Evolutionary conservation across 2,797 vertebrate genomes (phyloP).

Genomic region (Balearica regulorum): DNA sequence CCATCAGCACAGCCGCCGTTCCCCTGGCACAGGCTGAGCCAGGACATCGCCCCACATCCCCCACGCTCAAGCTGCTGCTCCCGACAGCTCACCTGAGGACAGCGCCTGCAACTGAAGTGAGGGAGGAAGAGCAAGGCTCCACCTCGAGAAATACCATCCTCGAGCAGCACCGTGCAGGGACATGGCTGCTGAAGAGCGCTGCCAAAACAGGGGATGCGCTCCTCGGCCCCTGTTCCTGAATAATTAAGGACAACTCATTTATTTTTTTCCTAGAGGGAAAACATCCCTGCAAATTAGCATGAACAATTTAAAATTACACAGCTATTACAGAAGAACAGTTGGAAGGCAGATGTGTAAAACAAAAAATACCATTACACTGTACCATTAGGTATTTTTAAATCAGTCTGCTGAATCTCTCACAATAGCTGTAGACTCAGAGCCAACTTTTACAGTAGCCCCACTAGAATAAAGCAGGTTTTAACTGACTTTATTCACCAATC

Average conservation of each 20-base stretch:
- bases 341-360: not conserved
- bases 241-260: not conserved
- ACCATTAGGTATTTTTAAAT: not conserved
- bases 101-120: accelerated
- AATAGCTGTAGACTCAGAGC: not conserved
- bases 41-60: accelerated
- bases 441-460: not conserved
- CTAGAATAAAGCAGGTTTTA: not conserved
- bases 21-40: not conserved
- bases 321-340: not conserved
- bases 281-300: not conserved
- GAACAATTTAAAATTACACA: not conserved
- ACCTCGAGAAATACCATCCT: not conserved
- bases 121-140: not conserved
- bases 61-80: not conserved
- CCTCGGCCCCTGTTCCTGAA: not conserved
- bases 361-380: not conserved
- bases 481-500: not conserved
- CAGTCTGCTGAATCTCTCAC: not conserved
- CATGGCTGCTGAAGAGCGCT: accelerated
- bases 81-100: not conserved
- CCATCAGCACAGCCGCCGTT: not conserved
- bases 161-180: accelerated
- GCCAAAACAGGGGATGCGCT: not conserved
- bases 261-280: not conserved